A percentile compares a stretch with the other conserved stretches of the same genome.
Conservation (phyloP, 1,140 invertebrate genomes). For the Antheraea pernyi region DNA sequence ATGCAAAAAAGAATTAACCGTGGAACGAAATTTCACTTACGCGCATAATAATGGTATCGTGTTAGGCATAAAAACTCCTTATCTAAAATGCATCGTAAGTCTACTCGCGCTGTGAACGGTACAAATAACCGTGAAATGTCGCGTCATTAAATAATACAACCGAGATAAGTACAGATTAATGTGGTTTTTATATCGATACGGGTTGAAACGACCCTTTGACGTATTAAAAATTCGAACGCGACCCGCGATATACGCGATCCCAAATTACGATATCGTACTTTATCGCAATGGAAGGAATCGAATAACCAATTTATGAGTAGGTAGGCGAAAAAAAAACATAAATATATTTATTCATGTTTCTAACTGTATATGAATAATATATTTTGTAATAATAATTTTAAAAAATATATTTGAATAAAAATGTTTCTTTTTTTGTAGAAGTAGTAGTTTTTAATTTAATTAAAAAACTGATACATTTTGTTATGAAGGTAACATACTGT, state of each 20-base stretch:
- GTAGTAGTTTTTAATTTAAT: too few species aligned
- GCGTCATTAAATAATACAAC: slow-evolving; percentile 72
- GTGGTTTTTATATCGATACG: slow-evolving; percentile 72
- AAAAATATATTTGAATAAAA: too few species aligned
- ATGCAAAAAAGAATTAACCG: not conserved
- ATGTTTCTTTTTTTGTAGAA: too few species aligned
- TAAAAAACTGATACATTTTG: too few species aligned
- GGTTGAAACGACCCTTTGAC: slow-evolving; percentile 53
- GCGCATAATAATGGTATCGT: slow-evolving; percentile 31
- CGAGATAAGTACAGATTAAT: slow-evolving; percentile 76
- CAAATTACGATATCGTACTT: slow-evolving; percentile 36
- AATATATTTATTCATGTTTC: not conserved
- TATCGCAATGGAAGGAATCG: slow-evolving; percentile 30
- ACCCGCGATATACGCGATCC: slow-evolving; percentile 50
- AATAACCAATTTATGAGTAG: slow-evolving; percentile 19
- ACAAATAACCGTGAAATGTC: slow-evolving; percentile 71
- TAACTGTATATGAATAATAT: too few species aligned
- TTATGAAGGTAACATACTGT: too few species aligned
- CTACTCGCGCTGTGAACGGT: slow-evolving; percentile 57
- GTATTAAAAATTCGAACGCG: slow-evolving; percentile 56
- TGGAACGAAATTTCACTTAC: slow-evolving; percentile 28
- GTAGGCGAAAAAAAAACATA: not conserved
- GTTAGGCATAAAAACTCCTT: slow-evolving; percentile 33
- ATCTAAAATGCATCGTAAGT: slow-evolving; percentile 57
- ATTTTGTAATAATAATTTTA: too few species aligned